Evolutionary conservation across 2,888 invertebrate genomes (phyloP), one percentile per base, ranked within the genome.

Genomic region (Epirrhoe tristata): DNA sequence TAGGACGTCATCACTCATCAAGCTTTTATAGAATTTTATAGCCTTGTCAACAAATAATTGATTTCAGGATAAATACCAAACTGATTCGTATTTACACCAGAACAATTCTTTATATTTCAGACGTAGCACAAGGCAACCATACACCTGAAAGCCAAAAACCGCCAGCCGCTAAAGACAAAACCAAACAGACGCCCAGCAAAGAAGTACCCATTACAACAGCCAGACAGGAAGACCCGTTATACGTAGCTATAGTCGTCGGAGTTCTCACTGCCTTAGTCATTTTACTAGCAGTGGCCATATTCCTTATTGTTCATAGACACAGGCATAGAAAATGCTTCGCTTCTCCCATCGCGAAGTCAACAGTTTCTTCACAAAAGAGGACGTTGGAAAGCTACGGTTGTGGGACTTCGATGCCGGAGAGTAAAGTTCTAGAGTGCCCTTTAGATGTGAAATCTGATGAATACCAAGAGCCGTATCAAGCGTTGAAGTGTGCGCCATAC

Each of bases 401-500:
- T 74, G 94, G 94, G 56, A 92, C 94, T 0, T 93, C 94, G 63
- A 94, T 94, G 78, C 76, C 94, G 0, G 88, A 94, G 3, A 91
- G 90, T 66, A 94, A 94, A 75, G 88, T 94, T 82, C 93, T 92
- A 51, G 94, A 94, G 73, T 94, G 94, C 77, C 92, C 94, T 58
- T 89, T 94, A 78, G 95, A 95, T 78, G 93, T 95, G 75, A 95
- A 95, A 82, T 94, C 96, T 54, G 96, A 96, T 80, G 96, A 96
- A 83, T 97, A 97, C 87, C 96, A 96, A 81, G 97, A 97, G 89
- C 97, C 97, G 50, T 96, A 96, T 86, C 96, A 96, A 87, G 96
- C 96, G 17, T 89, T 96, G 74, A 95, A 96, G 84, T 96, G 96
- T 81, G 95, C 96, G 12, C 96, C 96, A 2, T 96, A 96, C 86